Evolutionary conservation across 2,797 vertebrate species (phyloP).

Genomic region (Syngnathus acus): DNA sequence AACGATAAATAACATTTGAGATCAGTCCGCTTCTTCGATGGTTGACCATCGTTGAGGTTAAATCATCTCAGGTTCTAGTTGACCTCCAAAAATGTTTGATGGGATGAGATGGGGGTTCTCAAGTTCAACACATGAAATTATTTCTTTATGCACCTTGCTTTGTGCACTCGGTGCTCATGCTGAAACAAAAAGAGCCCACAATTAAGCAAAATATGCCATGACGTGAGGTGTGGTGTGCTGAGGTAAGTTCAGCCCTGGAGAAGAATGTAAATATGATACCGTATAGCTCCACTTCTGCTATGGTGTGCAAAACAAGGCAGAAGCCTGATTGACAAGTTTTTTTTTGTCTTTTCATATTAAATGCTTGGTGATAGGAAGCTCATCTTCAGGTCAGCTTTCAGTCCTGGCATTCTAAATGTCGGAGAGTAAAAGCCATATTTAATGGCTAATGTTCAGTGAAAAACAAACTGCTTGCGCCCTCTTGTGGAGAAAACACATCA

Average conservation of each 20-base stretch:
- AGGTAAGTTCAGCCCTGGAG: neutral
- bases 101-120: neutral
- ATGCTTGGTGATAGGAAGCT: neutral
- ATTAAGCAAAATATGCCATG: neutral
- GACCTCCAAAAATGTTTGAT: neutral
- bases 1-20: neutral
- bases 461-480: conserved; percentile 18
- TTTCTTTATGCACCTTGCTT: neutral
- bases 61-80: neutral
- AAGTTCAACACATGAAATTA: neutral
- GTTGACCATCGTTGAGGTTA: neutral
- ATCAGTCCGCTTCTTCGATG: neutral
- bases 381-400: neutral
- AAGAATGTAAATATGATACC: conserved; percentile 17
- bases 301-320: neutral
- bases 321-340: neutral
- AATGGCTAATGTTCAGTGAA: neutral
- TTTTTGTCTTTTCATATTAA: neutral
- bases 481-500: conserved; percentile 32
- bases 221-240: conserved; percentile 11
- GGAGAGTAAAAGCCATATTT: neutral
- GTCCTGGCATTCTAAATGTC: neutral
- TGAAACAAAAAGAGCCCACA: neutral
- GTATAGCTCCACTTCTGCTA: neutral
- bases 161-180: neutral